Percentiles rank a stretch among this genome's conserved stretches.
phyloP scores from a whole-genome alignment of 2,113 vertebrate genomes.

The Eptesicus fuscus region DNA sequence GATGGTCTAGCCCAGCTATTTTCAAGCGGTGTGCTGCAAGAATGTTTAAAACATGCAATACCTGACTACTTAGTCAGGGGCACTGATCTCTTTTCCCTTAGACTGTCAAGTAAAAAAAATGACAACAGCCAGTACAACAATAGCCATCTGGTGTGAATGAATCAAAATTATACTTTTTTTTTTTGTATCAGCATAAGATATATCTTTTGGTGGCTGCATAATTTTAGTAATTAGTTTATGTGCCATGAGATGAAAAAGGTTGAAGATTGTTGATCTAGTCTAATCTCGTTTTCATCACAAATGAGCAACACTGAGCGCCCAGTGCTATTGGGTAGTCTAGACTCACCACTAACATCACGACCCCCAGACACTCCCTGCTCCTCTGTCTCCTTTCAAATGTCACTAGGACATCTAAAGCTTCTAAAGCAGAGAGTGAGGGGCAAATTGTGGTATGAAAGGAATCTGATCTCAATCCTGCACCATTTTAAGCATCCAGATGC shows the following conservation, averaged over 20 bases:
- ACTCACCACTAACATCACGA: neutral
- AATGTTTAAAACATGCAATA: neutral
- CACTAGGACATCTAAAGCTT: neutral
- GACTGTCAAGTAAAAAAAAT: neutral
- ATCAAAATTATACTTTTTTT: neutral
- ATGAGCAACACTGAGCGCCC: neutral
- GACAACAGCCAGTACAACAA: neutral
- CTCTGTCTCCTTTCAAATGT: neutral
- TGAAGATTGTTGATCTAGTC: neutral
- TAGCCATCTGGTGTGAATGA: neutral
- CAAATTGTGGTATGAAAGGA: neutral
- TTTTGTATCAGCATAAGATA: neutral
- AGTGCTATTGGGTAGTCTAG: neutral
- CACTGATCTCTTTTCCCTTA: neutral
- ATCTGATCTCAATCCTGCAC: neutral
- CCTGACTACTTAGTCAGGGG: neutral
- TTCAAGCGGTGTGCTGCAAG: neutral
- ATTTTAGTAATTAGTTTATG: neutral
- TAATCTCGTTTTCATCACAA: neutral
- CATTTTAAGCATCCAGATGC: neutral
- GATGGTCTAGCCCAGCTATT: neutral
- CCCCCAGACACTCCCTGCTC: neutral
- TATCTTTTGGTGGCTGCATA: neutral
- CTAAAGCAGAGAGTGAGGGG: neutral
- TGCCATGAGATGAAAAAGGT: neutral